Evolutionary conservation across 2,888 invertebrate genomes (phyloP), one percentile per base, ranked within the genome.

Genomic region (Conchocele bisecta): DNA sequence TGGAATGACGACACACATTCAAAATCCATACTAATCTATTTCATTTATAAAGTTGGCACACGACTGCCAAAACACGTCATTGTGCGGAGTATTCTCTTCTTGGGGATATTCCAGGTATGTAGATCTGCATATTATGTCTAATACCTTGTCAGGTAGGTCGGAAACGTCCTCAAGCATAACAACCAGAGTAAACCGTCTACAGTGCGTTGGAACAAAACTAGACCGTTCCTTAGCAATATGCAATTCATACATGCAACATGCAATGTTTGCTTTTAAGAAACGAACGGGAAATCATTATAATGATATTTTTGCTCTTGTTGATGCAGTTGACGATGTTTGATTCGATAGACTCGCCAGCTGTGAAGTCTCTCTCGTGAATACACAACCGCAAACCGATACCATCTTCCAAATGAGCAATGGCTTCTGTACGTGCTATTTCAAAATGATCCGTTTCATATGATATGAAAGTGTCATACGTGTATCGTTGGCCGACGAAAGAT

Each of bases 241-340:
- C 35, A 73, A 39, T 48, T 73, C 73, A 26, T 73, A 73, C 68
- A 67, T 58, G 33, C n/a, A n/a, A n/a, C n/a, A n/a, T n/a, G n/a
- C 73, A 73, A 67, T 68, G 68, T 56, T 68, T 48, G 50, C 73
- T 64, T 9, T 15, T 24, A 1, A 70, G 41, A 44, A 65, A 70
- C 3, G 37, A 17, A 15, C 22, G 46, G 4, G 70, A 64, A 13
- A 70, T 7, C 24, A 70, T 65, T 15, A 70, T 29, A n/a, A 70
- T 11, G 7, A 60, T 70, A 48, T 50, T 29, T 26, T 46, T 70
- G 39, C 70, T 70, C 7, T 17, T 54, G 13, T 56, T 58, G 6
- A 70, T 70, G 22, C 70, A 46, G 24, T 41, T 58, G 9, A 56
- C 64, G 9, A 70, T 70, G 37, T 70, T 70, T 6, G 59, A 41